These are phyloP conservation scores for Dasypus novemcinctus DNA, from an alignment of 2,113 vertebrate genomes.

Conservation along the genomic window DNA sequence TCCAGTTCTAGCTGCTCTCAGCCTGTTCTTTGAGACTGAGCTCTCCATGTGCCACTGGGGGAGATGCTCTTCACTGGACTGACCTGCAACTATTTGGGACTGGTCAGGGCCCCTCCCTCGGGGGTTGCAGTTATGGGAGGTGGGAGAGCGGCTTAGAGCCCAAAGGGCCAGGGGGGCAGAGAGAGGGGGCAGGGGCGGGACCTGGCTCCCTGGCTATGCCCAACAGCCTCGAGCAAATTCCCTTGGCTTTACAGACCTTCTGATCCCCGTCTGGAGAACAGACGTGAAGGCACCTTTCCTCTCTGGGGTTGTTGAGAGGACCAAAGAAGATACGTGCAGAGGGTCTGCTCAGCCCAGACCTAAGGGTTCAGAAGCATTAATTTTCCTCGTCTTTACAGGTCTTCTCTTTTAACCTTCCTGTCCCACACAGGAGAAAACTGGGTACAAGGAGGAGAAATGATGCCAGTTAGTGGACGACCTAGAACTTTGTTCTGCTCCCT, in stretches of 20 bases:
- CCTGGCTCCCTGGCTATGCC: background rate
- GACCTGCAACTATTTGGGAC: background rate
- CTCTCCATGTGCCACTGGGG: fast-evolving
- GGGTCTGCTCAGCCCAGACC: background rate
- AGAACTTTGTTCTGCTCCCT: background rate
- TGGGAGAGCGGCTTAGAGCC: background rate
- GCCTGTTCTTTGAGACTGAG: background rate
- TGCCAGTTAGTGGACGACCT: no score
- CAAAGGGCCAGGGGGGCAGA: background rate
- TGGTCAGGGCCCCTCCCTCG: background rate
- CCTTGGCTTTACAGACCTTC: background rate
- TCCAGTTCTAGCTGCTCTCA: background rate
- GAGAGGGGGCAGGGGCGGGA: no score
- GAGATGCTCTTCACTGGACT: background rate
- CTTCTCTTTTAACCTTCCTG: background rate
- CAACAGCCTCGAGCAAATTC: background rate
- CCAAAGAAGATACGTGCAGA: fast-evolving
- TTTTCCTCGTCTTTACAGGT: conserved; percentile 1
- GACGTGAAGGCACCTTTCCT: background rate
- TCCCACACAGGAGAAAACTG: background rate
- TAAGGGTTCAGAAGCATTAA: background rate
- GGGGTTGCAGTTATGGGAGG: background rate
- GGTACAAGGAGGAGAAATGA: background rate
- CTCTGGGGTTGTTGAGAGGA: background rate
- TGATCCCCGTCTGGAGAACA: background rate